These are phyloP conservation scores for Uropetala carovei DNA, from an alignment of 2,888 invertebrate species.

Conservation along the genomic window DNA sequence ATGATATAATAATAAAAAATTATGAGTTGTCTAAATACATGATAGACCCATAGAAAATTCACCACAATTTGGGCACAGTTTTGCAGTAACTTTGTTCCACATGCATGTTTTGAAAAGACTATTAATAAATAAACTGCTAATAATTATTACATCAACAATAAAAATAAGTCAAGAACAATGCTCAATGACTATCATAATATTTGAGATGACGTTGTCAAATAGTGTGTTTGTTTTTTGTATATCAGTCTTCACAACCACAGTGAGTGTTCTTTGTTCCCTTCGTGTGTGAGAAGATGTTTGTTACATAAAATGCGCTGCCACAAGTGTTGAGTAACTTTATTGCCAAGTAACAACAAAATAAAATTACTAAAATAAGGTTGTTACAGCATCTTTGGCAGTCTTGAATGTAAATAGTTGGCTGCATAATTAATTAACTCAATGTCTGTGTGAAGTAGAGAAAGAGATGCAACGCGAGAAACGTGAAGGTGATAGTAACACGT, in stretches of 20 bases:
- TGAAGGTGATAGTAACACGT: slow-evolving; percentile 64
- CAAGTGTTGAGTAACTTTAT: slow-evolving; percentile 62
- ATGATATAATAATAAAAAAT: slow-evolving; percentile 35
- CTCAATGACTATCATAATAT: slow-evolving; percentile 64
- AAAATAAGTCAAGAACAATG: slow-evolving; percentile 60
- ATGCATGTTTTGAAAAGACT: slow-evolving; percentile 64
- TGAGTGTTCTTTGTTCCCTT: slow-evolving; percentile 64
- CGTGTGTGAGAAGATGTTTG: slow-evolving; percentile 59
- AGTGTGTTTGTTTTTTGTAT: slow-evolving; percentile 61
- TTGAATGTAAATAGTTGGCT: slow-evolving; percentile 61
- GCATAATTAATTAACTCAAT: slow-evolving; percentile 62
- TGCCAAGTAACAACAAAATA: slow-evolving; percentile 57
- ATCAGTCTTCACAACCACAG: slow-evolving; percentile 61
- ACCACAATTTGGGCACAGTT: slow-evolving; percentile 60
- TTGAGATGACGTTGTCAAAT: slow-evolving; percentile 59
- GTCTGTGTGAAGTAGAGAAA: slow-evolving; percentile 63
- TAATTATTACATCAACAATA: slow-evolving; percentile 47
- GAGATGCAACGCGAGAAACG: slow-evolving; percentile 46
- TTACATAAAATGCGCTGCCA: slow-evolving; percentile 63
- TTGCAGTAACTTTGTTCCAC: slow-evolving; percentile 59
- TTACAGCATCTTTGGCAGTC: slow-evolving; percentile 57
- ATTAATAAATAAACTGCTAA: slow-evolving; percentile 58
- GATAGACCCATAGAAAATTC: slow-evolving; percentile 59
- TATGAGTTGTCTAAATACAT: slow-evolving; percentile 55
- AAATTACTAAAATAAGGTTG: slow-evolving; percentile 59